Percentiles rank a stretch among this genome's conserved stretches.
Conservation (phyloP, 2,113 vertebrate genomes). For the Carollia perspicillata region DNA sequence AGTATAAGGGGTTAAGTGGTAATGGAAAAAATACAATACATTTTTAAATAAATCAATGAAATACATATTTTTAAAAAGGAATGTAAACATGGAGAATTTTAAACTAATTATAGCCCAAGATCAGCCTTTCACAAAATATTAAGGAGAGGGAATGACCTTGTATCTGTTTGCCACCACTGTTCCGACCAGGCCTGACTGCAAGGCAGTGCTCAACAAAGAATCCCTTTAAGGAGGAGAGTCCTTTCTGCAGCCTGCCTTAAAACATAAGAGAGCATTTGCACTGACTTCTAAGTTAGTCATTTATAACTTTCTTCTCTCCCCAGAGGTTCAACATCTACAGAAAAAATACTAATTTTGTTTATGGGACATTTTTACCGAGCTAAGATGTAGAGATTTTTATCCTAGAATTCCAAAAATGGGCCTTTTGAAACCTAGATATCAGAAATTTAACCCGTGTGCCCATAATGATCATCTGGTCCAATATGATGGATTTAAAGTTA, state of each 20-base stretch:
- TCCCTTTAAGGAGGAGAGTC: background rate
- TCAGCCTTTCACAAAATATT: background rate
- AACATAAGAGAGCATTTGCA: background rate
- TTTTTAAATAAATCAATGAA: no score
- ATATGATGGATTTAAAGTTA: background rate
- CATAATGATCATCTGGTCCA: background rate
- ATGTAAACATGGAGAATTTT: no score
- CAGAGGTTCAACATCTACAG: background rate
- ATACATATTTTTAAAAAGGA: no score
- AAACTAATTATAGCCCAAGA: background rate
- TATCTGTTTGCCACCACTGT: fast-evolving
- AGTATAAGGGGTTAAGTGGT: no score
- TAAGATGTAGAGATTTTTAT: background rate
- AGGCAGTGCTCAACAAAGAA: background rate
- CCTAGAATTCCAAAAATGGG: background rate
- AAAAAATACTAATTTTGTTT: background rate
- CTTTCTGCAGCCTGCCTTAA: background rate
- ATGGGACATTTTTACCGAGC: background rate
- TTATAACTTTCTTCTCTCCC: background rate
- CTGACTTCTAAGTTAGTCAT: background rate
- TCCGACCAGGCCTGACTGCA: background rate
- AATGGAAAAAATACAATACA: no score
- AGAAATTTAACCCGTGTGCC: background rate
- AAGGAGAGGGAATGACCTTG: background rate
- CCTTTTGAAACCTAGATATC: background rate